phyloP scores from a whole-genome alignment of 2,113 vertebrate genomes.

The Phaetusa simplex region DNA sequence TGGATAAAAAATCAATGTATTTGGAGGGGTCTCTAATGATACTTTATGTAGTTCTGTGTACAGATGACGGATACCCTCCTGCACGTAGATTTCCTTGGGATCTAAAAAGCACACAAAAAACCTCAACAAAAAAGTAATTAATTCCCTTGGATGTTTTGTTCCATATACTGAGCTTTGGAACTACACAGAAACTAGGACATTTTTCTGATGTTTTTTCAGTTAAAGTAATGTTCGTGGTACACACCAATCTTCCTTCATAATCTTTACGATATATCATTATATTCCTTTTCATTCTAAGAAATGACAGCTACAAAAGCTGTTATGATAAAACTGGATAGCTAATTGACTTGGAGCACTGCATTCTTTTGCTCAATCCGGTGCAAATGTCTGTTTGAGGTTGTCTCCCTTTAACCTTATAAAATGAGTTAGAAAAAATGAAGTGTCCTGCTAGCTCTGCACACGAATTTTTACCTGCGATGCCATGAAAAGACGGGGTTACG shows the following conservation, averaged over 20 bases:
- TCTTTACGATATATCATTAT: constrained; percentile 34
- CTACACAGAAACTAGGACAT: constrained; percentile 39
- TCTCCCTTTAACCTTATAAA: background rate
- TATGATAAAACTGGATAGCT: background rate
- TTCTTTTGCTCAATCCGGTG: background rate
- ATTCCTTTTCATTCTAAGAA: background rate
- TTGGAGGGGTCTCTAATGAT: constrained; percentile 20
- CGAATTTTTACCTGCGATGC: background rate
- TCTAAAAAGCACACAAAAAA: constrained; percentile 20
- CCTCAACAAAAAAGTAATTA: constrained; percentile 36
- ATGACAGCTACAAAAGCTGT: background rate
- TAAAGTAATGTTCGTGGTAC: constrained; percentile 44
- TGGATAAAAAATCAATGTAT: constrained; percentile 4
- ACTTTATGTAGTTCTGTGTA: constrained; percentile 20
- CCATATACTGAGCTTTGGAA: constrained; percentile 36
- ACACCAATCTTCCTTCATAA: constrained; percentile 17
- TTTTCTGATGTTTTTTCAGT: constrained; percentile 25
- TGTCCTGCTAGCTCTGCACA: background rate
- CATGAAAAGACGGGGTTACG: background rate
- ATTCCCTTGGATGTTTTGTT: constrained; percentile 58
- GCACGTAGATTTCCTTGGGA: constrained; percentile 5
- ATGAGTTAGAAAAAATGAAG: background rate
- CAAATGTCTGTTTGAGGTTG: background rate
- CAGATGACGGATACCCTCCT: constrained; percentile 18
- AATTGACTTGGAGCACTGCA: background rate